phyloP scores from a whole-genome alignment of 2,888 invertebrate species.

The Pogonocherus hispidulus region DNA sequence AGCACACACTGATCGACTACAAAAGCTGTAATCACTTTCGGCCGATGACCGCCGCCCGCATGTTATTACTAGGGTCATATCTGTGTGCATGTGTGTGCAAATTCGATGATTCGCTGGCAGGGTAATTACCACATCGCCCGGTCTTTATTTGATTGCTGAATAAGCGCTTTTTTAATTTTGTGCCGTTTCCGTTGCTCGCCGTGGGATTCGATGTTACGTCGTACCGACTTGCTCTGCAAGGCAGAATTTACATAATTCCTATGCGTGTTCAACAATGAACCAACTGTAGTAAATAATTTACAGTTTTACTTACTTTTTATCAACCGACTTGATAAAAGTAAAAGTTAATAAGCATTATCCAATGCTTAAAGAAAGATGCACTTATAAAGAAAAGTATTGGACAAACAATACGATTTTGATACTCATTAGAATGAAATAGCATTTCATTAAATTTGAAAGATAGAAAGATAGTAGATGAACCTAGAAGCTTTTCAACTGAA shows the following conservation, averaged over 20 bases:
- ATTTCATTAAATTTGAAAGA: no score
- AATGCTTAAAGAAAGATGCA: no score
- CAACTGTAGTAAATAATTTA: no score
- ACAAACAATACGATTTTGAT: no score
- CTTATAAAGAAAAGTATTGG: no score
- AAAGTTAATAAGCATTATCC: no score
- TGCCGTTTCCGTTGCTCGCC: slow-evolving; percentile 34
- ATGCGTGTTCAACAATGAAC: background rate
- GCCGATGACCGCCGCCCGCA: slow-evolving; percentile 57
- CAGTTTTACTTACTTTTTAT: no score
- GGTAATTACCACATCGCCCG: slow-evolving; percentile 27
- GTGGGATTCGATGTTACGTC: background rate
- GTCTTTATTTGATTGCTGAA: slow-evolving; percentile 9
- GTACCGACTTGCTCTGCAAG: background rate
- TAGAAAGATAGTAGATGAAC: no score
- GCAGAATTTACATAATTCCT: background rate
- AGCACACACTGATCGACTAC: slow-evolving; percentile 57
- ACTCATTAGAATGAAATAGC: no score
- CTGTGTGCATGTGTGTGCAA: slow-evolving; percentile 58
- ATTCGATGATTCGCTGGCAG: slow-evolving; percentile 60
- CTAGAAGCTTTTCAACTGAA: no score
- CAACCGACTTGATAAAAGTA: no score
- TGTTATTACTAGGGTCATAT: slow-evolving; percentile 58
- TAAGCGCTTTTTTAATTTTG: background rate
- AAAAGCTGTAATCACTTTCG: slow-evolving; percentile 63